Evolutionary conservation across 2,113 vertebrate species (phyloP), one percentile per base, ranked within the genome.

Genomic region (Sciurus niger): DNA sequence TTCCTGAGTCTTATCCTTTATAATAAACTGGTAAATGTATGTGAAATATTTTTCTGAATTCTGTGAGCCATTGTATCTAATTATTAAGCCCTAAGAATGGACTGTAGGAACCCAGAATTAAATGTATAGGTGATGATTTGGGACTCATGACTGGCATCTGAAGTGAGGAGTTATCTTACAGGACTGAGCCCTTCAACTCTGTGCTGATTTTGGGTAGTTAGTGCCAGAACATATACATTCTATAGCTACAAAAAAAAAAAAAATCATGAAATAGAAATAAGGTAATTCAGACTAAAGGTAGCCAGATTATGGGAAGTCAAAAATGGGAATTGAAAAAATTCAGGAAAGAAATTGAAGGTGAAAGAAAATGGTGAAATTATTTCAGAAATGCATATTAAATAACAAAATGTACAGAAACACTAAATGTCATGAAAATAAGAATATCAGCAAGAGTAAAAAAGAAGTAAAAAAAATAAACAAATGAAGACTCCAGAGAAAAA

Each of bases 211-310:
- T 55, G 34, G 58, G 70, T 84, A 32, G 84, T 37, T 72, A 46
- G 28, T 77, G 22, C 16, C 16, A 68, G 30, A 84, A 51, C 18
- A 4, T 68, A 24, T 76, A 46, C 30, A 84, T 28, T 4, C 12
- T 46, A 18, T 18, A 67, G 32, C 48, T 89, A 77, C 60, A 79
- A 72, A 77, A 84, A 84, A 65, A 46, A 76, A 84, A 84, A 65
- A 46, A 46, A 79, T 43, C 22, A 37, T 55, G 24, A 77, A 88
- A 83, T 83, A 78, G 43, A 91, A 88, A 72, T 84, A 79, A 92
- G 79, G 25, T 16, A 87, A 91, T 17, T 96, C 67, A 88, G 22
- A 94, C 46, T 76, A 90, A 94, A 90, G 46, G 60, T 43, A 25
- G 40, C 12, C 53, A 85, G 60, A 67, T 11, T 40, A 37, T 67